phyloP scores from a whole-genome alignment of 2,888 invertebrate genomes.

The Drosophila prolongata region DNA sequence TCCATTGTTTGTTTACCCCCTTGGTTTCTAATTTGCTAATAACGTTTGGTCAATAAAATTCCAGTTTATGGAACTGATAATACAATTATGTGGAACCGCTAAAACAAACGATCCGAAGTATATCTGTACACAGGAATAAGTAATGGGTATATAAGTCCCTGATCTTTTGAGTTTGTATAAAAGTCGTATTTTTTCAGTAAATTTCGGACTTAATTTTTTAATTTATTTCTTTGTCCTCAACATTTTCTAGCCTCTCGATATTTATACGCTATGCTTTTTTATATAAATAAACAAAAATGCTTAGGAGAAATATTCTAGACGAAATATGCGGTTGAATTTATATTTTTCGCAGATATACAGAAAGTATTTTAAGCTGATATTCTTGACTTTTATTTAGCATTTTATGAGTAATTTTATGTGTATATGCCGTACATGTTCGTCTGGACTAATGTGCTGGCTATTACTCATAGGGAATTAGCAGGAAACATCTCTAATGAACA shows the following conservation, averaged over 20 bases:
- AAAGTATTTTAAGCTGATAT: conserved; percentile 19
- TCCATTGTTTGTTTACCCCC: conserved; percentile 34
- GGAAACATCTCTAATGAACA: conserved; percentile 16
- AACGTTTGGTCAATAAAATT: conserved; percentile 46
- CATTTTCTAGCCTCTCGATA: conserved; percentile 8
- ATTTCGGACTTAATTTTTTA: conserved; percentile 17
- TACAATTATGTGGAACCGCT: conserved; percentile 42
- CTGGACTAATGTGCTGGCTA: conserved; percentile 32
- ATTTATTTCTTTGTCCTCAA: conserved; percentile 57
- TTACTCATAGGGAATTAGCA: conserved; percentile 40
- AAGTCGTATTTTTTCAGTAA: conserved; percentile 14
- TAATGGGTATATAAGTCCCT: conserved; percentile 3
- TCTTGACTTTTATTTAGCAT: conserved; percentile 7
- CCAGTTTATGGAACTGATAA: conserved; percentile 41
- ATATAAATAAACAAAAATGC: conserved; percentile 36
- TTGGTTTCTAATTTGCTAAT: conserved; percentile 32
- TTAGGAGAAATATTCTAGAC: conserved; percentile 18
- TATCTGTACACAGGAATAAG: neutral
- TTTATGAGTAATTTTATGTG: conserved; percentile 36
- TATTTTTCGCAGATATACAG: conserved; percentile 6
- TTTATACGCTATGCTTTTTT: conserved; percentile 7
- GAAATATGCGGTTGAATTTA: conserved; percentile 20
- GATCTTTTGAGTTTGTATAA: conserved; percentile 1
- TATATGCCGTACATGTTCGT: conserved; percentile 18
- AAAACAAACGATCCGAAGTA: conserved; percentile 7